phyloP scores from a whole-genome alignment of 1,140 invertebrate genomes.

The Bombus sibiricus region DNA sequence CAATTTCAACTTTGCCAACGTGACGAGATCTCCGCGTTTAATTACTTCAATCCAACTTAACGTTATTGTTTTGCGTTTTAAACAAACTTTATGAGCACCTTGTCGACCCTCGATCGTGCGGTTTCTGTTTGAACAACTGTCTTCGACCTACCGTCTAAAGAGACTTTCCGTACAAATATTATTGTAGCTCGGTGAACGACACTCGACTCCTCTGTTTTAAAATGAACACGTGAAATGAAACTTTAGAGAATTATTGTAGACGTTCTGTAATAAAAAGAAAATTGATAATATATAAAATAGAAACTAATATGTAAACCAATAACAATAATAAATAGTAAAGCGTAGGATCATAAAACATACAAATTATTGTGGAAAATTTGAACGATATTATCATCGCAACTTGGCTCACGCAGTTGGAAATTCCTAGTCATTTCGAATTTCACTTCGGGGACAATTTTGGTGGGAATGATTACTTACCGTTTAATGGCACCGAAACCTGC shows the following conservation, averaged over 20 bases:
- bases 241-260: too few species aligned
- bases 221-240: background rate
- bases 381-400: background rate
- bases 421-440: background rate
- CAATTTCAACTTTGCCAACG: background rate
- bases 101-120: background rate
- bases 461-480: slow-evolving; percentile 21
- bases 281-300: background rate
- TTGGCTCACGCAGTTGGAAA: background rate
- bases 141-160: background rate
- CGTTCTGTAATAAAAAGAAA: background rate
- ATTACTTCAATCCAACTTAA: slow-evolving; percentile 13
- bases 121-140: background rate
- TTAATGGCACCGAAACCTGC: background rate
- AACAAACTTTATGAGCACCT: slow-evolving; percentile 8
- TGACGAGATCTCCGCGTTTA: background rate
- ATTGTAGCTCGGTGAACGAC: background rate
- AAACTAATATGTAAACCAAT: too few species aligned
- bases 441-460: background rate
- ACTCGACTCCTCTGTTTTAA: too few species aligned
- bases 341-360: background rate
- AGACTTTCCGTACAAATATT: slow-evolving; percentile 1
- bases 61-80: slow-evolving; percentile 22
- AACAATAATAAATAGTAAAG: background rate
- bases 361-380: background rate